A percentile compares a stretch with the other conserved stretches of the same genome.
These are phyloP conservation scores for Lysiphlebus fabarum DNA, from an alignment of 1,140 invertebrate species.

Conservation along the genomic window DNA sequence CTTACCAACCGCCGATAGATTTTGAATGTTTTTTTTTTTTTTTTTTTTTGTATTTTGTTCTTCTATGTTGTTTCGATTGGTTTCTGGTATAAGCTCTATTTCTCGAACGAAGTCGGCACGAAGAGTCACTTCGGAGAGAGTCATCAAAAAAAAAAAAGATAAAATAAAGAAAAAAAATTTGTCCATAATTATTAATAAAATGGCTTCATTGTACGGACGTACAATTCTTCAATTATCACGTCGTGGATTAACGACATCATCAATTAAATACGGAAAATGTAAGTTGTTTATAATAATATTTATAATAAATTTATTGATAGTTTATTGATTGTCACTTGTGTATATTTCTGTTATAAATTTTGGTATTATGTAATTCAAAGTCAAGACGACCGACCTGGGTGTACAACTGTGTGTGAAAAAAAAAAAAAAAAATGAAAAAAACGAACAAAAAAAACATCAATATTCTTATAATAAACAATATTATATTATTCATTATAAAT, in stretches of 20 bases:
- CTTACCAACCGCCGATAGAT: no score
- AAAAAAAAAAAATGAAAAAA: no score
- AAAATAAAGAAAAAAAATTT: not conserved
- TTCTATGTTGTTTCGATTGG: no score
- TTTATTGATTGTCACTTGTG: not conserved
- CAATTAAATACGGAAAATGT: slow-evolving; percentile 39
- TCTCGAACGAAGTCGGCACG: not conserved
- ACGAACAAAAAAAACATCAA: no score
- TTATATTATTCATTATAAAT: not conserved
- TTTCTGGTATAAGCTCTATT: no score
- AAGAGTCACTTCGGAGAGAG: not conserved
- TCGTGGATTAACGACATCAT: slow-evolving; percentile 51
- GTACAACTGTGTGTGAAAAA: no score
- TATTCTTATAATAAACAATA: no score
- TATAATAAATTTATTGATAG: not conserved
- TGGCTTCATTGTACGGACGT: slow-evolving; percentile 60
- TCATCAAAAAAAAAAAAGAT: not conserved
- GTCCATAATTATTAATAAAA: slow-evolving; percentile 41
- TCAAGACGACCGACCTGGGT: no score
- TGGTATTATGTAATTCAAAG: slow-evolving; percentile 16
- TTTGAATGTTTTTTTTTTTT: no score
- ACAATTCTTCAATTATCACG: slow-evolving; percentile 53
- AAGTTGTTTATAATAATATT: slow-evolving; percentile 45
- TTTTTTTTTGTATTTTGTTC: no score
- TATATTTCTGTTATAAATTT: not conserved